Base-by-base conservation (phyloP, 2,888 invertebrate species). In the Melinopterus prodromus region DNA sequence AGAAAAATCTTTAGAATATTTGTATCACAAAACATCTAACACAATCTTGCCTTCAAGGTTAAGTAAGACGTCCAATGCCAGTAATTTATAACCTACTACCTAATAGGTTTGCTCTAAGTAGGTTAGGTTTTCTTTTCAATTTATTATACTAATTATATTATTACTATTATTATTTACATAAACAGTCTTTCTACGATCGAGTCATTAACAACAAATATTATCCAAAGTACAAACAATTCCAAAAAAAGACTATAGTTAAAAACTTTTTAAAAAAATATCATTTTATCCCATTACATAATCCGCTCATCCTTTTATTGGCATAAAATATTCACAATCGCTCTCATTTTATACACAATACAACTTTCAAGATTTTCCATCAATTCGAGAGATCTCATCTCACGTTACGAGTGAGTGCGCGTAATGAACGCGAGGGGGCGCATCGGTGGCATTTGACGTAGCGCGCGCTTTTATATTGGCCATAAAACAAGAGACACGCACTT, bases 401-500 rank as follows among this genome's bases (percentile, higher is more conserved):
- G 53, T 53, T 53, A 53, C 53, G 53, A 53, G 53, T 53, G 53
- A 53, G 53, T 53, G 53, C 53, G 7, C 53, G 53, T 53, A 53
- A 53, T 53, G 53, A 53, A 53, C 53, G 53, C 53, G 7, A 53
- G 53, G 53, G 53, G 53, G 53, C 53, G 53, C 53, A 53, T 53
- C 53, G 53, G 53, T 53, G 53, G 53, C 53, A 53, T 53, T 53
- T 53, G 53, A 53, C 53, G 53, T 2, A 53, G 12, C 53, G 53
- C 53, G 53, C 53, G 53, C 53, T 53, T 12, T 53, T 53, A 53
- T 53, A 53, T 53, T 53, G 53, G 53, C 53, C 53, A 53, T 53
- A 53, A 53, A 53, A 53, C 53, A 53, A 53, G 53, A 53, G 53
- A 53, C 53, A 53, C 53, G 53, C 53, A 53, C 53, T 53, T 53